Percentiles rank a stretch among this genome's conserved stretches.
Evolutionary conservation across 2,113 vertebrate genomes (phyloP).

Genomic region (Indicator indicator): DNA sequence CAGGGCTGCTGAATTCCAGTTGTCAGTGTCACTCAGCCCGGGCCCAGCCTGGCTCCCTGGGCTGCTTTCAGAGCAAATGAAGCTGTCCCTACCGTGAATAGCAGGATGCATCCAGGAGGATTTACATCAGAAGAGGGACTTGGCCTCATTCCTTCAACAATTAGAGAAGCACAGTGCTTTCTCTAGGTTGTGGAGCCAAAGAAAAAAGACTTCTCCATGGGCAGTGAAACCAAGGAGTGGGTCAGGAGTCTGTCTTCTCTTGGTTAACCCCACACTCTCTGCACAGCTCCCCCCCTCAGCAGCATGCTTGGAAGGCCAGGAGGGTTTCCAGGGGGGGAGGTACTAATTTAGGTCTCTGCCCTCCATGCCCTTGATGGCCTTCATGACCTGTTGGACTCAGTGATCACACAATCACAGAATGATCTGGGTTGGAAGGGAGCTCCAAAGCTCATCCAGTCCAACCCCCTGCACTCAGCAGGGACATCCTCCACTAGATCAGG

Average conservation of each 20-base stretch:
- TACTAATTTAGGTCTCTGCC: not conserved
- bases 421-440: too few species aligned
- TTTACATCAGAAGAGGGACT: slow-evolving; percentile 57
- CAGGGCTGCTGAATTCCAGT: slow-evolving; percentile 16
- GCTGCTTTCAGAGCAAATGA: slow-evolving; percentile 44
- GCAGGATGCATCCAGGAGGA: not conserved
- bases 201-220: not conserved
- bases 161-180: not conserved
- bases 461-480: too few species aligned
- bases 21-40: not conserved
- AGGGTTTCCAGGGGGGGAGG: not conserved
- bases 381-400: not conserved
- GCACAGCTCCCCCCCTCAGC: not conserved
- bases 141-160: slow-evolving; percentile 42
- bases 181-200: not conserved
- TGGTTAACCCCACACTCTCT: not conserved
- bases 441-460: too few species aligned
- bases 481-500: too few species aligned
- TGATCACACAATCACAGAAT: not conserved
- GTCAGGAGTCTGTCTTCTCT: not conserved
- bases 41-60: slow-evolving; percentile 1
- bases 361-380: not conserved
- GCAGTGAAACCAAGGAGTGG: not conserved
- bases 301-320: not conserved
- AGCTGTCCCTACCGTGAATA: slow-evolving; percentile 12